These are phyloP conservation scores for Drosophila ezoana DNA, from an alignment of 2,888 invertebrate genomes.

Conservation along the genomic window DNA sequence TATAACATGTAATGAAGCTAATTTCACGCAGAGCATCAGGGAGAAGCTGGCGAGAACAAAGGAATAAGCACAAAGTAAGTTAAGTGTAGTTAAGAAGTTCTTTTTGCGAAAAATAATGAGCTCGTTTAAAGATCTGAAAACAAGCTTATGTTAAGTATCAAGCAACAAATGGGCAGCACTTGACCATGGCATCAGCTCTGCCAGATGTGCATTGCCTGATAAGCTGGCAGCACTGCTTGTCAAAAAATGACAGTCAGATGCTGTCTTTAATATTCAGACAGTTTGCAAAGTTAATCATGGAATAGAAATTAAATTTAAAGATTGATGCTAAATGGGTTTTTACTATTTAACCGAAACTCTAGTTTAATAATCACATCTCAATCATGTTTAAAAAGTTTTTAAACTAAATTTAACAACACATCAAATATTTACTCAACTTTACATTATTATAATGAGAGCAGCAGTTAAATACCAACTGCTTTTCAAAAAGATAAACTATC, in stretches of 20 bases:
- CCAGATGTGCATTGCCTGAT: not conserved
- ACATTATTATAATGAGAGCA: no score
- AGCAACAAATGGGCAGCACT: no score
- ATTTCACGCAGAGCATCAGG: constrained; percentile 20
- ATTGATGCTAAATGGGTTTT: not conserved
- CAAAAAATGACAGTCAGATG: no score
- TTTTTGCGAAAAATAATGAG: not conserved
- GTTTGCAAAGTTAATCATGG: no score
- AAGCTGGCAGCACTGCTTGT: no score
- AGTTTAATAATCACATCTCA: not conserved
- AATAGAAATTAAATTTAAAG: not conserved
- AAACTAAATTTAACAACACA: not conserved
- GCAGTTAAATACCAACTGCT: no score
- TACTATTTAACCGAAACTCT: not conserved
- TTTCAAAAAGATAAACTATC: not conserved
- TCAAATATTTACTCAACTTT: no score
- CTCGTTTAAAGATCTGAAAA: no score
- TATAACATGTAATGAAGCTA: constrained; percentile 56
- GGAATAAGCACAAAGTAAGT: not conserved
- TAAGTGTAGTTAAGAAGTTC: not conserved
- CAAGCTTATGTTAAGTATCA: no score
- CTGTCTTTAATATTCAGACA: no score
- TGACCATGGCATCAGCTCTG: not conserved
- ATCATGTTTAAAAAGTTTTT: not conserved
- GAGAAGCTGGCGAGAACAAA: not conserved